These are phyloP conservation scores for Conistra vaccinii DNA, from an alignment of 2,888 invertebrate species.

Conservation along the genomic window DNA sequence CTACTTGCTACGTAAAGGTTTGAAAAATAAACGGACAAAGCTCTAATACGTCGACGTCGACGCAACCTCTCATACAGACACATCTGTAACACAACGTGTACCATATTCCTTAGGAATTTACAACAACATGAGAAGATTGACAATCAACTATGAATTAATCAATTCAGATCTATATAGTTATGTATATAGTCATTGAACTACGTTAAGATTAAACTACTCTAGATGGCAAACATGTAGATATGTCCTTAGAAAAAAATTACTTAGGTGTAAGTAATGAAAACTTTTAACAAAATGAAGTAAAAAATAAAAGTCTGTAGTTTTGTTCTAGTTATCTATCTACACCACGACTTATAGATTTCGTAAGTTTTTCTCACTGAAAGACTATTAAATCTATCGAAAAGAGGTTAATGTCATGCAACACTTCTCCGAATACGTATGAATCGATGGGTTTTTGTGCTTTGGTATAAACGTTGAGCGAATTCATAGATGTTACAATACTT, in stretches of 20 bases:
- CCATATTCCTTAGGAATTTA: constrained; percentile 64
- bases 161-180: constrained; percentile 81
- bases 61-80: constrained; percentile 55
- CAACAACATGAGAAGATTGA: constrained; percentile 67
- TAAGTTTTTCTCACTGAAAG: constrained; percentile 89
- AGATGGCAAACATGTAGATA: constrained; percentile 82
- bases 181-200: constrained; percentile 72
- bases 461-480: constrained; percentile 91
- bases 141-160: constrained; percentile 68
- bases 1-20: constrained; percentile 71
- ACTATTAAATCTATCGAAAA: constrained; percentile 89
- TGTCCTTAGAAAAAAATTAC: constrained; percentile 75
- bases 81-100: constrained; percentile 59
- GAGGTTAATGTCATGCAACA: constrained; percentile 84
- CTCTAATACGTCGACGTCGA: constrained; percentile 49
- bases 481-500: constrained; percentile 86
- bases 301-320: constrained; percentile 67
- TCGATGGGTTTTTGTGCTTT: constrained; percentile 91
- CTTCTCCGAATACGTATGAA: constrained; percentile 87
- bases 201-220: constrained; percentile 75
- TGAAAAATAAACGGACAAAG: constrained; percentile 66
- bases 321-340: constrained; percentile 74
- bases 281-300: constrained; percentile 66
- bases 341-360: constrained; percentile 83
- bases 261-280: constrained; percentile 70